Base-by-base conservation (phyloP, 2,113 vertebrate species). In the Malurus alboscapulatus region DNA sequence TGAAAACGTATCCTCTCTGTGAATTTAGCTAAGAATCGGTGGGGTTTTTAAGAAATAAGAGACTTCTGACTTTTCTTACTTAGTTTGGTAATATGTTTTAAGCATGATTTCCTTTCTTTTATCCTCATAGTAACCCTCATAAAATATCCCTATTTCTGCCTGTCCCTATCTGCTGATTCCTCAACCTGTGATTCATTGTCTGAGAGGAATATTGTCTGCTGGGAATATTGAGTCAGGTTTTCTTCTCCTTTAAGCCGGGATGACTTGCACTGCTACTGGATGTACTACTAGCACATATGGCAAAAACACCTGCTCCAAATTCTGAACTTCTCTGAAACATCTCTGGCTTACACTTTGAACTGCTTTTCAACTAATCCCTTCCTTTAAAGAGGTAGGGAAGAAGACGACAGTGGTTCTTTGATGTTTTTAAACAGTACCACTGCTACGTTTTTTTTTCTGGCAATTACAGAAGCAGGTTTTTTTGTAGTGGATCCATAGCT, bases 291-390 rank as follows among this genome's bases (percentile, higher is more conserved):
- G 59, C 88, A 92, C 90, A 96, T 96, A 75, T 92, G 87, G 95
- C 83, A 96, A 88, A 95, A 87, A 79, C 95, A 96, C 95, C 94
- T 97, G 95, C 93, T 96, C 82, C 29, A 32, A 76, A 95, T 97
- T 95, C 92, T 83, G 88, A 76, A 91, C 83, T 92, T 92, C 76
- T 30, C 62, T 91, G 81, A 84, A 94, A 94, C 54, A 89, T 77
- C 71, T 89, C 91, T 92, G 81, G 44, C 81, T 95, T 97, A 83
- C 80, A 95, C 88, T 97, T 95, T 96, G 93, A 96, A 95, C 88
- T 95, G 69, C 81, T 65, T 95, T 86, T 95, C 88, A 87, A 92
- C 69, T 95, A 96, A 96, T 97, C 90, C 87, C 53, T 93, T 92
- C 69, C 32, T 93, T 93, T 93, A 95, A 94, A 94, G 91, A 92